Conservation (phyloP, 1,140 invertebrate species). For the Pygmarrhopalites habei region DNA sequence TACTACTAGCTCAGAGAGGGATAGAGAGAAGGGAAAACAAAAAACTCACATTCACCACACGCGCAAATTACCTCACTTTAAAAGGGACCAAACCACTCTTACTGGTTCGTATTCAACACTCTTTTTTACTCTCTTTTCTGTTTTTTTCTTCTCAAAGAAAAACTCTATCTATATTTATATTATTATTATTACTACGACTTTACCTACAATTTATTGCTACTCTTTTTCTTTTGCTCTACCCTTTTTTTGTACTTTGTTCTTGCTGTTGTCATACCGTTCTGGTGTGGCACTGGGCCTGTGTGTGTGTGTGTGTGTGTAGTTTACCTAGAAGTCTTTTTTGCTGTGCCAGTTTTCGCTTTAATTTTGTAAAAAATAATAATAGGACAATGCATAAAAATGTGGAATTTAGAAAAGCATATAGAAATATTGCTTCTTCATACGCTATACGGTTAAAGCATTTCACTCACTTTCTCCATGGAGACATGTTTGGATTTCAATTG, state of each 20-base stretch:
- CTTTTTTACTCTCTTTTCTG: slow-evolving; percentile 14
- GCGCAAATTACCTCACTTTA: slow-evolving; percentile 18
- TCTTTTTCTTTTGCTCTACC: neutral
- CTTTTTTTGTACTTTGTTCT: neutral
- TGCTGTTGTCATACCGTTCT: neutral
- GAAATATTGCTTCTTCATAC: no score
- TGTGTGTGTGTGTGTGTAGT: no score
- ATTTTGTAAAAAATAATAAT: no score
- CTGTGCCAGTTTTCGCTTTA: no score
- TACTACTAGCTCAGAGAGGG: slow-evolving; percentile 8
- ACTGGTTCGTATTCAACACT: slow-evolving; percentile 14
- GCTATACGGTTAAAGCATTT: neutral
- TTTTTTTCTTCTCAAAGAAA: neutral
- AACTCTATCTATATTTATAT: neutral
- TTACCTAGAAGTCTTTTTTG: no score
- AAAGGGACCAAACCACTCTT: slow-evolving; percentile 28
- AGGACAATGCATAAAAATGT: no score
- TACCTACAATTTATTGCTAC: neutral
- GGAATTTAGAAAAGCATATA: no score
- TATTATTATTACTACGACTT: neutral
- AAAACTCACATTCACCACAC: slow-evolving; percentile 11
- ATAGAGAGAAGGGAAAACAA: no score
- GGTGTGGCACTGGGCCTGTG: no score
- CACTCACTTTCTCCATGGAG: neutral
- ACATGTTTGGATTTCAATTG: no score